Base-by-base conservation (phyloP, 2,113 vertebrate species). In the Oxyura jamaicensis region DNA sequence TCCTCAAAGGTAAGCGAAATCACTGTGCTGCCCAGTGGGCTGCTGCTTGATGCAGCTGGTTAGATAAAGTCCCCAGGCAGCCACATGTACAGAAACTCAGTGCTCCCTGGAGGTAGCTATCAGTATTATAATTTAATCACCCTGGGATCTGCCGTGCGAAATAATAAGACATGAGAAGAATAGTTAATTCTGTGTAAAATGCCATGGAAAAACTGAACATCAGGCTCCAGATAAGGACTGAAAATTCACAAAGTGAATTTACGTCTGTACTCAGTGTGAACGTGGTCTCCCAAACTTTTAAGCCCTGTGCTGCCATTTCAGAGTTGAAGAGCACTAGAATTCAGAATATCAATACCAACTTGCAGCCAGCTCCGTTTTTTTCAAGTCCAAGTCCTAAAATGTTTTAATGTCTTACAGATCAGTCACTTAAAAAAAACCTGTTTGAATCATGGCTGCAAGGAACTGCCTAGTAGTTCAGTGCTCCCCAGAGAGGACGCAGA, bases 111-210 rank as follows among this genome's bases (percentile, higher is more conserved):
- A 88, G 83, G 73, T 2, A 36, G 26, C 69, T 86, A 75, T 66
- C 86, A 94, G 44, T 44, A 7, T 59, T 60, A 69, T 41, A 41
- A 48, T 76, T 83, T 87, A 89, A 92, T 80, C 65, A 82, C 62
- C 41, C 71, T 69, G 69, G 86, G 74, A 62, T 86, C 80, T 91
- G 80, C 60, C 71, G 23, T 44, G 56, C 88, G 58, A 92, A 94
- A 91, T 48, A 72, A 41, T 46, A 73, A 58, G 44, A 41, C 77
- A 62, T 35, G 58, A 90, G 41, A 39, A 62, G 88, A 96, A 87
- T 42, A 87, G 86, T 82, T 92, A 93, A 67, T 92, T 93, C 77
- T 58, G 1, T 82, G 66, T 83, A 92, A 96, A 96, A 92, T 92
- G 77, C 73, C 58, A 73, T 29, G 36, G 86, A 62, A 91, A 87